Conservation (phyloP, 2,888 invertebrate genomes). For the Papilio protenor region DNA sequence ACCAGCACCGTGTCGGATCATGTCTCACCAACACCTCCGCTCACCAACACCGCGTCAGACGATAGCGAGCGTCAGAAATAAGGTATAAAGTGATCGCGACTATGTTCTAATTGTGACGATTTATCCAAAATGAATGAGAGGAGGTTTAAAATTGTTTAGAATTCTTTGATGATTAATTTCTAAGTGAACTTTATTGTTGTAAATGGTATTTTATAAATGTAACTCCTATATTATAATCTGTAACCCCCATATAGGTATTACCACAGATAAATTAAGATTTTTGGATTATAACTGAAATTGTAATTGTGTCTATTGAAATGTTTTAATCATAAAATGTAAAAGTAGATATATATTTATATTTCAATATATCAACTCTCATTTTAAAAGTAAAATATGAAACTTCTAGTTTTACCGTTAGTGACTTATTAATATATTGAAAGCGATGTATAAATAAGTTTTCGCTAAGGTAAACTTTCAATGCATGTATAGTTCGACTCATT, state of each 20-base stretch:
- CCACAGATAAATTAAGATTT: not conserved
- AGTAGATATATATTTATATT: slow-evolving; percentile 2
- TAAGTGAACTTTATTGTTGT: too few species aligned
- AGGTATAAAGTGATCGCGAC: too few species aligned
- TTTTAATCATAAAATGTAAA: not conserved
- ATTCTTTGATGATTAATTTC: too few species aligned
- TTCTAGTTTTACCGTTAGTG: not conserved
- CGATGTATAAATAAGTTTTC: too few species aligned
- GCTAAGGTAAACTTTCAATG: too few species aligned
- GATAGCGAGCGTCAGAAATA: too few species aligned
- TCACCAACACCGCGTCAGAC: too few species aligned
- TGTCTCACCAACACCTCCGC: not conserved
- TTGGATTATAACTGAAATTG: not conserved
- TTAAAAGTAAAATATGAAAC: not conserved
- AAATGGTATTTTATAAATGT: too few species aligned
- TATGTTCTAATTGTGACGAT: too few species aligned
- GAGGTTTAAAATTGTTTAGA: too few species aligned
- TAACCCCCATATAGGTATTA: not conserved
- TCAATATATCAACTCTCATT: not conserved
- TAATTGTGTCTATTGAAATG: not conserved
- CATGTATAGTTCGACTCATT: too few species aligned
- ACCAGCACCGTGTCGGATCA: not conserved
- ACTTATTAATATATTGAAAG: not conserved
- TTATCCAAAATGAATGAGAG: too few species aligned
- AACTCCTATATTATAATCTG: not conserved